Conservation (phyloP, 2,888 invertebrate genomes). For the Leptopterna dolabrata region DNA sequence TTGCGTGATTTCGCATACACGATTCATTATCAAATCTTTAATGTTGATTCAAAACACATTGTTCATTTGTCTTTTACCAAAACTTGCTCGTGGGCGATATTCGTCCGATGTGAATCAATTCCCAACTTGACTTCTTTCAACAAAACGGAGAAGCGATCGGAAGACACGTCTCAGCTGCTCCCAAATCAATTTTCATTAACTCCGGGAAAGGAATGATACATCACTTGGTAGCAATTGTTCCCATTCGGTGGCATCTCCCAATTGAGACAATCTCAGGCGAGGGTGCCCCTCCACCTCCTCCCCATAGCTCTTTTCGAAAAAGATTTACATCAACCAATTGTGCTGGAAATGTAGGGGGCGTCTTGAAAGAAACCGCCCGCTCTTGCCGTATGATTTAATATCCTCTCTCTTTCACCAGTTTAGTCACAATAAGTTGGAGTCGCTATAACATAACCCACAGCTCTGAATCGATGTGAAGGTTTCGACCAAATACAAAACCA, state of each 20-base stretch:
- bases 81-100: too few relatives aligned
- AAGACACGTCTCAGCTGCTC: slow-evolving; percentile 45
- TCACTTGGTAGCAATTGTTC: slow-evolving; percentile 55
- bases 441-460: too few relatives aligned
- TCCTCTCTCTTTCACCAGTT: neutral
- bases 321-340: slow-evolving; percentile 51
- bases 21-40: too few relatives aligned
- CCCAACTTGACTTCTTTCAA: neutral
- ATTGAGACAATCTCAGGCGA: slow-evolving; percentile 52
- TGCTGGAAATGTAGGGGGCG: slow-evolving; percentile 30
- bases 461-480: too few relatives aligned
- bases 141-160: slow-evolving; percentile 21
- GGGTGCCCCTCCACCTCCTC: neutral
- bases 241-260: slow-evolving; percentile 55
- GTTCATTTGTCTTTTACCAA: too few relatives aligned
- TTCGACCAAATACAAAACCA: too few relatives aligned
- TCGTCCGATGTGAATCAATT: neutral
- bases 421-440: neutral
- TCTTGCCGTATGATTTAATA: neutral
- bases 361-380: slow-evolving; percentile 1
- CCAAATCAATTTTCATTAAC: slow-evolving; percentile 53
- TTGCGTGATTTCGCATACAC: too few relatives aligned
- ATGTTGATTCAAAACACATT: too few relatives aligned
- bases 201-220: slow-evolving; percentile 53
- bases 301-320: neutral